Conservation (phyloP, 2,113 vertebrate species). For the Tragelaphus buxtoni region DNA sequence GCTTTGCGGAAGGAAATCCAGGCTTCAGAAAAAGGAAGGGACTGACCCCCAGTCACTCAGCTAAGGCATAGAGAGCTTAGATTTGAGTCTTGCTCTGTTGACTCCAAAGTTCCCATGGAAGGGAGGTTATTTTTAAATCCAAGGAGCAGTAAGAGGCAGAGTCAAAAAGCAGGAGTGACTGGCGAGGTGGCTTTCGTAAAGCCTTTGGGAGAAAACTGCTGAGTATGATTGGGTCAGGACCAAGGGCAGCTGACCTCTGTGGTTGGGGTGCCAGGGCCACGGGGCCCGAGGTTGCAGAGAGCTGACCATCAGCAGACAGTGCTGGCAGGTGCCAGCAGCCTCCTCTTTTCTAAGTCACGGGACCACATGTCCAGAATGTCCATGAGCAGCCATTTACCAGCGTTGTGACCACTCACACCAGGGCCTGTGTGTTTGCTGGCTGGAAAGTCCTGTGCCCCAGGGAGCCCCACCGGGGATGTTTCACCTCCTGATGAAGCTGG, state of each 20-base stretch:
- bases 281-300: neutral
- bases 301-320: neutral
- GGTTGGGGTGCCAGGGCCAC: accelerated
- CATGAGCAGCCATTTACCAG: neutral
- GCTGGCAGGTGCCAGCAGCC: neutral
- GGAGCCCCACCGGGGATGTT: neutral
- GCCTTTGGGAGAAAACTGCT: neutral
- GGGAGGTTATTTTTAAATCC: neutral
- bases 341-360: neutral
- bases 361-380: neutral
- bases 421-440: neutral
- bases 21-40: neutral
- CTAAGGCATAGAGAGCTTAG: neutral
- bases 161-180: neutral
- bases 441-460: neutral
- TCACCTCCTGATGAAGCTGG: neutral
- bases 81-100: neutral
- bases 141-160: neutral
- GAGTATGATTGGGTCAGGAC: neutral
- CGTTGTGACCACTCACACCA: neutral
- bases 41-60: neutral
- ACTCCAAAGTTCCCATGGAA: neutral
- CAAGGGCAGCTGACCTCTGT: neutral
- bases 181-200: neutral
- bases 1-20: neutral